Conservation (phyloP, 2,888 invertebrate genomes). For the Drosophila tripunctata region DNA sequence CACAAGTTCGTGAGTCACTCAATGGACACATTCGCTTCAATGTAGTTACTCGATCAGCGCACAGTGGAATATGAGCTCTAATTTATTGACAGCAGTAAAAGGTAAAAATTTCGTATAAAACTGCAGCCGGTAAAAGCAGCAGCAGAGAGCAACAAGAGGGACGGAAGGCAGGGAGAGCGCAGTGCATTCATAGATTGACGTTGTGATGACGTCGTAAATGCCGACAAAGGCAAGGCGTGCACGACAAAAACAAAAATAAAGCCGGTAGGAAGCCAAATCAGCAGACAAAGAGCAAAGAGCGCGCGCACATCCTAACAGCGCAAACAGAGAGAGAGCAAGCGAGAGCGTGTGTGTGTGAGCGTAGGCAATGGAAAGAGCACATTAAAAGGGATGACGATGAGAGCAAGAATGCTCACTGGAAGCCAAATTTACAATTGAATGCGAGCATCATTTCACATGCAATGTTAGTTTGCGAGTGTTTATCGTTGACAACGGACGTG, state of each 20-base stretch:
- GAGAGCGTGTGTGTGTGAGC: not conserved
- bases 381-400: constrained; percentile 3
- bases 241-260: constrained; percentile 50
- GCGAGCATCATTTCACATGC: constrained; percentile 19
- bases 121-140: not conserved
- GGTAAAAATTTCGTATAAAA: constrained; percentile 4
- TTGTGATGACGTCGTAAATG: constrained; percentile 36
- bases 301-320: constrained; percentile 17
- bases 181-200: not conserved
- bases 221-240: constrained; percentile 52
- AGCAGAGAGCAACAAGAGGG: not conserved
- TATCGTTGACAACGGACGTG: constrained; percentile 77
- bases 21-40: constrained; percentile 2
- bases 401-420: constrained; percentile 44
- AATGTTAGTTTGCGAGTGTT: constrained; percentile 78
- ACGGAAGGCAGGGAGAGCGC: no score
- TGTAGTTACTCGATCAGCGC: constrained; percentile 13
- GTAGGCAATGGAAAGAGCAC: not conserved
- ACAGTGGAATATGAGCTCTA: constrained; percentile 15
- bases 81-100: constrained; percentile 45
- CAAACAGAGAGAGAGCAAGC: not conserved
- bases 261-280: constrained; percentile 43
- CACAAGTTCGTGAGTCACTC: not conserved
- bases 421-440: constrained; percentile 22
- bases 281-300: constrained; percentile 34